Base-by-base conservation (phyloP, 2,888 invertebrate species). In the Vesta saturnalis region DNA sequence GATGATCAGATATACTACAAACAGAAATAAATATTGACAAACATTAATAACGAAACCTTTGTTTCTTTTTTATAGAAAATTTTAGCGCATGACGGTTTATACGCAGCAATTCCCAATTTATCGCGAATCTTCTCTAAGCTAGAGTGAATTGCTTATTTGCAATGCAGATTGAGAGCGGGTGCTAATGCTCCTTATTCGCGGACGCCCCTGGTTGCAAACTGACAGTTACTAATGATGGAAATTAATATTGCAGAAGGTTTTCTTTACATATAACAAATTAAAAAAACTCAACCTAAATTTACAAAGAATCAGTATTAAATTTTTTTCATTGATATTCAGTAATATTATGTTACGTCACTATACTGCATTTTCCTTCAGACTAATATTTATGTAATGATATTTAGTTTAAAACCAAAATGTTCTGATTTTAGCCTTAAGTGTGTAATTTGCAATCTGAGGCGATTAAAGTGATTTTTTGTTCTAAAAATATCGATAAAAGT, bases 81-180 rank as follows among this genome's bases (percentile, higher is more conserved):
- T 59, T 72, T 69, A 69, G 73, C 74, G 75, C 75, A 74, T 72
- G 73, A 71, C 77, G 77, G 77, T 78, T 79, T 79, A 79, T 79
- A 74, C 71, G 71, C 66, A 65, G 75, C 76, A 74, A 77, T 78
- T 79, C 78, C 72, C 79, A 77, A 80, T 79, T 80, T 80, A 80
- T 80, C 75, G 78, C 75, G 77, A 76, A 77, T 78, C 77, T 75
- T 68, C 76, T 66, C 73, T 76, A 79, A 79, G 78, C 79, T 78
- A 72, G 69, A 72, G 73, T 78, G 80, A 78, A 79, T 80, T 78
- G 79, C 80, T 78, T 76, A 81, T 81, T 81, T 80, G 81, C 81
- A 81, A 79, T 81, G 78, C 80, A 80, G 79, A 81, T 81, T 77
- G n/a, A 19, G 35, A 61, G 59, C 64, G 58, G 68, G 60, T 64